Base-by-base conservation (phyloP, 2,797 vertebrate species). In the Dallia pectoralis region DNA sequence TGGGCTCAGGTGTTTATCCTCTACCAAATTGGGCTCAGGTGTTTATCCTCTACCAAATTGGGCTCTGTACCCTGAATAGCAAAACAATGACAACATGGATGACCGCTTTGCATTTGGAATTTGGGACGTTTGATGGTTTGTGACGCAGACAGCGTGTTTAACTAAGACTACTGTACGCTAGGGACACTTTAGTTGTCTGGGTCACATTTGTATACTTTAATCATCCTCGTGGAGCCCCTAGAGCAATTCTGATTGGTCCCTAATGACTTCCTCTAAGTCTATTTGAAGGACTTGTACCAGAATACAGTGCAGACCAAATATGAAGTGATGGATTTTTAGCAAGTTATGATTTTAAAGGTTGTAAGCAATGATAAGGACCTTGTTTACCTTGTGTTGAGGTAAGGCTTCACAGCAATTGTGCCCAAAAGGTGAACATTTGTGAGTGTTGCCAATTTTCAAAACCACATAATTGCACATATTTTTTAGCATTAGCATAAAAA, bases 381-480 rank as follows among this genome's bases (percentile, higher is more conserved):
- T n/a, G 72, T 68, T 49, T 73, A 76, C 65, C 62, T 36, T 67
- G 33, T 78, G 62, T 27, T 71, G 73, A 67, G 15, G 49, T 59
- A 44, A 40, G 22, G 62, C 11, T 76, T 77, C 33, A 73, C 73
- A 74, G 53, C 18, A 22, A 75, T 81, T 62, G 53, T 25, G 75
- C 68, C 75, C 75, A 25, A 67, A 75, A 67, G 69, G 75, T 72
- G 69, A 22, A 36, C 0, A 25, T 25, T 40, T 22, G 51, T 22
- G 36, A 40, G 36, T 40, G 51, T 22, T 9, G 51, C 51, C n/a
- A 53, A 40, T 40, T 40, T 40, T 40, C 5, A 6, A n/a, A 53
- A 19, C n/a, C 51, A 53, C 51, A 53, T 18, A 53, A 53, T 22
- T 40, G 2, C 9, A 40, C 9, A 40, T 40, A 40, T 40, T 40